phyloP scores from a whole-genome alignment of 2,797 vertebrate species.

The Protonibea diacanthus region DNA sequence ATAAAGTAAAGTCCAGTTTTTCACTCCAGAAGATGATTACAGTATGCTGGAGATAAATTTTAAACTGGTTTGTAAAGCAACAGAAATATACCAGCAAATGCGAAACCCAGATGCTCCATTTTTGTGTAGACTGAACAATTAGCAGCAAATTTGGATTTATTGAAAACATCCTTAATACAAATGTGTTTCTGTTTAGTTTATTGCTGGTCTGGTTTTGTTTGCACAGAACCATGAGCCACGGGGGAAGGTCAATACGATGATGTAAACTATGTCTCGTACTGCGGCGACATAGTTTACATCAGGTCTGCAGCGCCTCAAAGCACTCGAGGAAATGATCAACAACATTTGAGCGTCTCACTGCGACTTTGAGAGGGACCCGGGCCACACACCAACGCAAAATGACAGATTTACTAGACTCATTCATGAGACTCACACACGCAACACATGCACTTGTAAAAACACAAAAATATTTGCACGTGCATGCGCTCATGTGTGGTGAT shows the following conservation, averaged over 20 bases:
- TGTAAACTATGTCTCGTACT: slow-evolving; percentile 52
- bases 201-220: slow-evolving; percentile 45
- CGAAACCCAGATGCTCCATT: background rate
- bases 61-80: slow-evolving; percentile 4
- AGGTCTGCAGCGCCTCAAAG: slow-evolving; percentile 22
- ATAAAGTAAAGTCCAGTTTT: background rate
- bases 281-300: slow-evolving; percentile 59
- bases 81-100: background rate
- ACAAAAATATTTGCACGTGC: background rate
- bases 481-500: background rate
- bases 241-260: slow-evolving; percentile 17
- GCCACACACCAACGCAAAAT: slow-evolving; percentile 49
- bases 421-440: background rate
- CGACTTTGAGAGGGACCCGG: slow-evolving; percentile 10
- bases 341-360: slow-evolving; percentile 23
- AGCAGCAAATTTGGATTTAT: slow-evolving; percentile 26
- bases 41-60: background rate
- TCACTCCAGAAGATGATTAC: background rate
- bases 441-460: slow-evolving; percentile 12
- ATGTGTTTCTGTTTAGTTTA: slow-evolving; percentile 32
- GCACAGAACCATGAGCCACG: background rate
- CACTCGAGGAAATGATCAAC: slow-evolving; percentile 61
- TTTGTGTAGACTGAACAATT: slow-evolving; percentile 10
- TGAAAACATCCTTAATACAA: slow-evolving; percentile 43
- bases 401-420: slow-evolving; percentile 23